Conservation (phyloP, 2,888 invertebrate genomes). For the Lacanobia wlatinum region DNA sequence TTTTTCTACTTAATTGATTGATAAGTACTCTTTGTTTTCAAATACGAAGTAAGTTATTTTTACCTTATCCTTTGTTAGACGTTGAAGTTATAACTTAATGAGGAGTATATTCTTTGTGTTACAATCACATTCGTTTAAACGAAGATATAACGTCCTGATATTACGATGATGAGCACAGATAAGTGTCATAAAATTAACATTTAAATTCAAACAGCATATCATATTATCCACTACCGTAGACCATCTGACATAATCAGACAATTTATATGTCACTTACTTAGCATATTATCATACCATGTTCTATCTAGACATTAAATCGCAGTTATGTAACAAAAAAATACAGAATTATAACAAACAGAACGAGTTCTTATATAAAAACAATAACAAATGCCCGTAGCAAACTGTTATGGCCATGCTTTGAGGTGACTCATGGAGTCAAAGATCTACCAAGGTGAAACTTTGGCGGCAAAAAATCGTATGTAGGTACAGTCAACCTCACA, state of each 20-base stretch:
- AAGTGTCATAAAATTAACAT: slow-evolving; percentile 31
- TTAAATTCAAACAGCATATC: slow-evolving; percentile 33
- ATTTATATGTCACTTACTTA: slow-evolving; percentile 36
- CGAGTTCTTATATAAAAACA: slow-evolving; percentile 64
- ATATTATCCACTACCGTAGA: slow-evolving; percentile 1
- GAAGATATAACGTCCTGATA: slow-evolving; percentile 13
- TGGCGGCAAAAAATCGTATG: slow-evolving; percentile 17
- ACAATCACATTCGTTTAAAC: neutral
- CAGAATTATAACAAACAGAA: slow-evolving; percentile 30
- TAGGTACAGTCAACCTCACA: neutral
- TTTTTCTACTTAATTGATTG: neutral
- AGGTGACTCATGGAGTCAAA: slow-evolving; percentile 72
- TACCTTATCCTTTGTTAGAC: too few relatives aligned
- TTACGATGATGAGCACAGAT: slow-evolving; percentile 8
- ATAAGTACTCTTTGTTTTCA: too few relatives aligned
- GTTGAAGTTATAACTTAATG: neutral
- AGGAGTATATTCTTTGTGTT: too few relatives aligned
- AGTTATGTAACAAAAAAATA: slow-evolving; percentile 10
- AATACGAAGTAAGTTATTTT: too few relatives aligned
- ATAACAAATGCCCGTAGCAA: slow-evolving; percentile 55
- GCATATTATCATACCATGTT: slow-evolving; percentile 17
- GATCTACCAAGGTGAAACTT: slow-evolving; percentile 72
- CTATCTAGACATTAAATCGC: slow-evolving; percentile 35
- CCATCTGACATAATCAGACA: slow-evolving; percentile 10
- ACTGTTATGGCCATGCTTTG: slow-evolving; percentile 37